Evolutionary conservation across 2,888 invertebrate species (phyloP).

Genomic region (Chloromyia formosa): DNA sequence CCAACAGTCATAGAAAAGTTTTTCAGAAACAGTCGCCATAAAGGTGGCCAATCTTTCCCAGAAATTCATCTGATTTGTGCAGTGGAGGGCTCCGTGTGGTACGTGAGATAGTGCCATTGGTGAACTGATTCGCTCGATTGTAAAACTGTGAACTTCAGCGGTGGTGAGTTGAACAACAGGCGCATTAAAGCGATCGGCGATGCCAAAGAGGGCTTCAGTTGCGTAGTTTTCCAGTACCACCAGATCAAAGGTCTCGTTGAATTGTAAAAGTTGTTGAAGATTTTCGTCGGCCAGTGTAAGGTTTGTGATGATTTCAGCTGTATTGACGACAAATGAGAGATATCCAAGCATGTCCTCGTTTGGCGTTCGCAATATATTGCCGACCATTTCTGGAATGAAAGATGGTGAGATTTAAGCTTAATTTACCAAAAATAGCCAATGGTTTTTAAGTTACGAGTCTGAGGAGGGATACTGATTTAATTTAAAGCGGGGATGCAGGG

Average conservation of each 20-base stretch:
- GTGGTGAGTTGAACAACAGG: slow-evolving; percentile 58
- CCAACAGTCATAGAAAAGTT: slow-evolving; percentile 53
- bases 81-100: slow-evolving; percentile 55
- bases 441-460: too few species aligned
- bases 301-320: slow-evolving; percentile 56
- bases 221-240: slow-evolving; percentile 62
- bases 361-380: background rate
- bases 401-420: slow-evolving; percentile 45
- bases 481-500: too few species aligned
- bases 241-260: slow-evolving; percentile 52
- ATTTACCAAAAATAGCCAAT: too few species aligned
- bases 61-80: slow-evolving; percentile 60
- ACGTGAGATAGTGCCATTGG: slow-evolving; percentile 61
- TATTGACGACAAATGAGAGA: slow-evolving; percentile 32
- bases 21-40: slow-evolving; percentile 53
- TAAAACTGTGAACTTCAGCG: slow-evolving; percentile 55
- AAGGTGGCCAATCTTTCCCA: slow-evolving; percentile 59
- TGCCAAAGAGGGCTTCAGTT: slow-evolving; percentile 60
- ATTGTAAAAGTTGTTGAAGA: slow-evolving; percentile 53
- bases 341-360: background rate
- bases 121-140: slow-evolving; percentile 51
- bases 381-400: background rate
- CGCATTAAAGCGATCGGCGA: slow-evolving; percentile 59
- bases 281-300: slow-evolving; percentile 52
- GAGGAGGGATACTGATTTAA: too few species aligned